Evolutionary conservation across 2,888 invertebrate species (phyloP).

Genomic region (Drosophila macrospina): DNA sequence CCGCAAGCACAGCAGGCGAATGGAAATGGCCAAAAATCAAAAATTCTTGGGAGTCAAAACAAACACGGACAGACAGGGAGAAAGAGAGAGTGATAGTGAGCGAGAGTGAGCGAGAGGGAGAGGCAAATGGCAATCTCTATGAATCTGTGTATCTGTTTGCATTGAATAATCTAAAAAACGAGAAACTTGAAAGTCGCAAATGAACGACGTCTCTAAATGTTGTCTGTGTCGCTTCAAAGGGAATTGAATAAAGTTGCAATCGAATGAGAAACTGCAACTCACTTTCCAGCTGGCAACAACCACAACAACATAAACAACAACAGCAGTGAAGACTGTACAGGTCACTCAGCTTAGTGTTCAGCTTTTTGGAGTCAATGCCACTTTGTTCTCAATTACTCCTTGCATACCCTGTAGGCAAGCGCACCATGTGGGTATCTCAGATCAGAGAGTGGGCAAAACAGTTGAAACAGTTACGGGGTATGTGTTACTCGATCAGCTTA

Average conservation of each 20-base stretch:
- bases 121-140: constrained; percentile 6
- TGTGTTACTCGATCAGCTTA: neutral
- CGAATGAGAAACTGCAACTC: constrained; percentile 39
- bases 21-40: constrained; percentile 18
- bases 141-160: constrained; percentile 10
- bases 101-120: neutral
- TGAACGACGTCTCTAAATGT: constrained; percentile 20
- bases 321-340: neutral
- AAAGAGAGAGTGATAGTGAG: neutral
- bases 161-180: constrained; percentile 20
- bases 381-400: constrained; percentile 10
- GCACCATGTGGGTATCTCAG: neutral
- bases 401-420: neutral
- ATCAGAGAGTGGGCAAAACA: neutral
- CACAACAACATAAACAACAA: neutral
- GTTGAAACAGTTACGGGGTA: neutral
- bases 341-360: neutral
- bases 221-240: constrained; percentile 29
- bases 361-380: neutral
- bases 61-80: constrained; percentile 27
- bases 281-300: constrained; percentile 34
- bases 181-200: constrained; percentile 37
- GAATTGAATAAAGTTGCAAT: constrained; percentile 39
- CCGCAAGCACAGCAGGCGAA: constrained; percentile 1
- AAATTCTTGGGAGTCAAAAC: constrained; percentile 11